Conservation (phyloP, 2,797 vertebrate species). For the Choloepus didactylus region DNA sequence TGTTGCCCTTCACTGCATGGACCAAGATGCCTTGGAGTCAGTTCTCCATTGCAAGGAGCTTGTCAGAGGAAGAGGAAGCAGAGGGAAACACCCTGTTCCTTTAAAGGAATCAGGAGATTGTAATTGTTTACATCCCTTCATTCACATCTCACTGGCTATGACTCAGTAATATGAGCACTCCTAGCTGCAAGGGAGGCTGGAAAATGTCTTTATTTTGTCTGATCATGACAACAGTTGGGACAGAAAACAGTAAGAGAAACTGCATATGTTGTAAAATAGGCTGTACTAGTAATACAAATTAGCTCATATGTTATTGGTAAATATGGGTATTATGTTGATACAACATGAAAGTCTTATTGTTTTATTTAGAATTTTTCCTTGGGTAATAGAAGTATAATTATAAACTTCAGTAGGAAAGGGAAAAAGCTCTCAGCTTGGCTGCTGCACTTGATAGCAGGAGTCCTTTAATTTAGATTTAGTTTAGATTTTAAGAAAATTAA, state of each 20-base stretch:
- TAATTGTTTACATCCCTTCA: background rate
- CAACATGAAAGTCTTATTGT: background rate
- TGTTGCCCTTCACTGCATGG: background rate
- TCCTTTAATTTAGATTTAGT: background rate
- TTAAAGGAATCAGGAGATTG: background rate
- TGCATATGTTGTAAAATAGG: background rate
- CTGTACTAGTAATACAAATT: background rate
- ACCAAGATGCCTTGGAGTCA: background rate
- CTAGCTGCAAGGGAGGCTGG: background rate
- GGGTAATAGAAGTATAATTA: background rate
- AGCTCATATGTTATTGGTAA: background rate
- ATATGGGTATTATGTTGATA: background rate
- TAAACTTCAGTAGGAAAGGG: background rate
- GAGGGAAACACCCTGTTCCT: background rate
- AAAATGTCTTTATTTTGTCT: constrained; percentile 15
- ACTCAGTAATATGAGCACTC: background rate
- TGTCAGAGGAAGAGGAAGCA: constrained; percentile 7
- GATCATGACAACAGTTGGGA: background rate
- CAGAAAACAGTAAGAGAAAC: background rate
- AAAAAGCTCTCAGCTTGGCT: background rate
- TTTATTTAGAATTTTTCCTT: background rate
- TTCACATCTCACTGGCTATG: background rate
- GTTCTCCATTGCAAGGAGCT: background rate
- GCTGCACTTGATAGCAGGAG: background rate
- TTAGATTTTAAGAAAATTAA: constrained; percentile 48